Evolutionary conservation across 2,888 invertebrate species (phyloP).

Genomic region (Spodoptera exigua): DNA sequence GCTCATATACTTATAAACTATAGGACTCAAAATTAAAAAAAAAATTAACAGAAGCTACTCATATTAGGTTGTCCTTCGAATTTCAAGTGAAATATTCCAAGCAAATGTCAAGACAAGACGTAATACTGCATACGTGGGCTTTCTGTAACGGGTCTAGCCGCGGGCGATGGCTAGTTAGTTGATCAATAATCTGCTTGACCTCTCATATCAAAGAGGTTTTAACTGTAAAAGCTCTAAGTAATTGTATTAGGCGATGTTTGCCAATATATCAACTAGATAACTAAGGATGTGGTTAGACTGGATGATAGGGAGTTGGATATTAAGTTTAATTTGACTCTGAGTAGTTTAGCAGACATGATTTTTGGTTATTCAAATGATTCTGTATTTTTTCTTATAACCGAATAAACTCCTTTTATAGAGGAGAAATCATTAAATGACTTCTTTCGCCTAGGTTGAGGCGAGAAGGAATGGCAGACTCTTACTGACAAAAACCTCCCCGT

Average conservation of each 20-base stretch:
- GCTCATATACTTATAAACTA: not conserved
- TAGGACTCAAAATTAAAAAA: conserved; percentile 6
- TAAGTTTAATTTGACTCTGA: too few species aligned
- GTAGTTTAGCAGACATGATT: too few species aligned
- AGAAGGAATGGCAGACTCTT: too few species aligned
- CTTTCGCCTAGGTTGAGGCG: too few species aligned
- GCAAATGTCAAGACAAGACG: conserved; percentile 29
- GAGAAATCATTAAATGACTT: too few species aligned
- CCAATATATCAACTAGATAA: conserved; percentile 35
- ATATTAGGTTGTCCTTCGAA: conserved; percentile 13
- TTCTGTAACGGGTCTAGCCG: conserved; percentile 33
- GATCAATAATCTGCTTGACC: conserved; percentile 57
- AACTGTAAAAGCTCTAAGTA: conserved; percentile 54
- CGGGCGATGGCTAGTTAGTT: conserved; percentile 50
- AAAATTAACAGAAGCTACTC: not conserved
- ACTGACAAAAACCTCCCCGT: too few species aligned
- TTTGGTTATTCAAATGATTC: too few species aligned
- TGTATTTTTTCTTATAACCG: too few species aligned
- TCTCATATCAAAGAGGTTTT: conserved; percentile 50
- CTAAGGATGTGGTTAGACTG: conserved; percentile 24
- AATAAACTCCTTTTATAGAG: too few species aligned
- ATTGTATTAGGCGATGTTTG: conserved; percentile 52
- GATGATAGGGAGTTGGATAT: too few species aligned
- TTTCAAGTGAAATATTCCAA: conserved; percentile 23
- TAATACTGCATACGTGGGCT: conserved; percentile 28